phyloP scores from a whole-genome alignment of 92 coral and sea anemone species.

The Bergia sp. region DNA sequence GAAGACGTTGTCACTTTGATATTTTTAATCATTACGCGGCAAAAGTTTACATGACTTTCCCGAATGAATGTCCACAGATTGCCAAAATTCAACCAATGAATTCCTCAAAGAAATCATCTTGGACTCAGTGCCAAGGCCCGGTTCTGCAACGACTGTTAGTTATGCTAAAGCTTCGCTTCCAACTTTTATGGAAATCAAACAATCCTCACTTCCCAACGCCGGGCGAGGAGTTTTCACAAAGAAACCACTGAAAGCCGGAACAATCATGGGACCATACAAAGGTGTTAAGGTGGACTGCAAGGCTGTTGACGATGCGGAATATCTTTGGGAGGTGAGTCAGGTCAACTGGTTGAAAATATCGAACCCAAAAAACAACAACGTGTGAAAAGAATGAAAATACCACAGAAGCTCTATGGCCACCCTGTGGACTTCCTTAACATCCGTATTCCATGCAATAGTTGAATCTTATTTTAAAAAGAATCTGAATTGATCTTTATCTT shows the following conservation, averaged over 20 bases:
- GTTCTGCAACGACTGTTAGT: not conserved
- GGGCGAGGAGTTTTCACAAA: not conserved
- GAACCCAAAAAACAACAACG: not conserved
- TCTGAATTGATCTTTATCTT: too few relatives aligned
- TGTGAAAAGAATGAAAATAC: too few relatives aligned
- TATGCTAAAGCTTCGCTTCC: not conserved
- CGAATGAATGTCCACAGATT: not conserved
- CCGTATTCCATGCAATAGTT: too few relatives aligned
- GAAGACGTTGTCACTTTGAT: too few relatives aligned
- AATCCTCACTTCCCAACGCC: not conserved
- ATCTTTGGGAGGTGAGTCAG: slow-evolving; percentile 4
- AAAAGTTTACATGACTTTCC: too few relatives aligned
- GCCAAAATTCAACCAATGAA: not conserved
- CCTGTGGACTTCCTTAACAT: too few relatives aligned
- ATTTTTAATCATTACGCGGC: too few relatives aligned
- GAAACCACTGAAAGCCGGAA: not conserved
- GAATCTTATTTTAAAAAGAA: too few relatives aligned
- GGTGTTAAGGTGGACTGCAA: not conserved
- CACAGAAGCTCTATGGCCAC: too few relatives aligned
- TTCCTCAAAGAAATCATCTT: not conserved
- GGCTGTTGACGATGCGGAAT: not conserved
- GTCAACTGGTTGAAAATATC: not conserved
- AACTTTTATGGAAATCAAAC: not conserved
- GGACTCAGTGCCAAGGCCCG: not conserved
- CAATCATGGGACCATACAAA: not conserved